Evolutionary conservation across 2,888 invertebrate species (phyloP), one percentile per base, ranked within the genome.

Genomic region (Mythimna albipuncta): DNA sequence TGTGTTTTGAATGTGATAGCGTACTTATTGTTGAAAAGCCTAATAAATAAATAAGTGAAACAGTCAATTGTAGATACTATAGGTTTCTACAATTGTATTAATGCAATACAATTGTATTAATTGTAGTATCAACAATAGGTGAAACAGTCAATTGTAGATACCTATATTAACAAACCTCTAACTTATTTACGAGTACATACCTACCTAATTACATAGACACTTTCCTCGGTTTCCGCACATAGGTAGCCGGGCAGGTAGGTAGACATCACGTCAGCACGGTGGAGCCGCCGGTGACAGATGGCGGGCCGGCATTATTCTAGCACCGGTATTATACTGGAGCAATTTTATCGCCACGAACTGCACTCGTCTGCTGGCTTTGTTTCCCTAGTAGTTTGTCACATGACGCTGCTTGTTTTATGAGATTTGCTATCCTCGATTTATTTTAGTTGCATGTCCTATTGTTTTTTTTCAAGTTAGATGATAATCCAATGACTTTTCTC

Each of bases 291-390:
- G 85, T 84, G 85, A 85, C 90, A 90, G 86, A 88, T 87, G 89
- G 89, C 78, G 74, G 80, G 87, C 82, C 86, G 88, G 91, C 89
- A 92, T 93, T 92, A 93, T 93, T 92, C 89, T 88, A 82, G 82
- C 11, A n/a, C 82, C 86, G 88, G 91, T 89, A 92, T 93, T 92
- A 93, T 93, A 91, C 89, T 88, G 82, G 83, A 88, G 88, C 89
- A 90, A 90, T 91, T 92, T 90, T 89, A 90, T 89, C 86, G 90
- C 87, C 88, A 85, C 91, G 89, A 90, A 90, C 91, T 91, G 92
- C 91, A 89, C 81, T 84, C 89, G 90, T 86, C 87, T 87, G 87
- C 86, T 64, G 72, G 79, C 72, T 85, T 76, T 77, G 83, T 84
- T 86, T 84, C 67, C 82, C 75, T 68, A 69, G 71, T 80, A 84